Base-by-base conservation (phyloP, 2,888 invertebrate species). In the Tanytarsus gracilentus region DNA sequence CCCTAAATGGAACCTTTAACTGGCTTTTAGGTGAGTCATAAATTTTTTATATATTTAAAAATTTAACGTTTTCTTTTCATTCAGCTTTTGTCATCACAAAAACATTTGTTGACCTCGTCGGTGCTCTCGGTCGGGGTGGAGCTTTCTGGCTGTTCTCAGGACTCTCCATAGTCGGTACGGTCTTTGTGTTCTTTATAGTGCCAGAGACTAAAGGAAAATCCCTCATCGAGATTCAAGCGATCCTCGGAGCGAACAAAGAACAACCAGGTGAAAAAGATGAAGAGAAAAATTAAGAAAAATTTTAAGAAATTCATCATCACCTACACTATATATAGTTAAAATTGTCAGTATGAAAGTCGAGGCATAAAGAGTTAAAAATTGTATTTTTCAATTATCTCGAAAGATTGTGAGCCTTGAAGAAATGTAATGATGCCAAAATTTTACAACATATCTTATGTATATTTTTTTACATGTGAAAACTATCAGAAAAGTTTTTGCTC, bases 31-130 rank as follows among this genome's bases (percentile, higher is more conserved):
- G 55, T 56, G 18, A 56, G 40, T 33, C 11, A 39, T 2, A 16
- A 27, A 27, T 9, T 23, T 53, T 9, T 36, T 11, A 27, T 26
- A 9, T 14, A 1, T 16, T 23, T 29, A 16, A 1, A 21, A 29
- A 4, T 29, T 51, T 27, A 1, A 51, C 16, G 5, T 4, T 11
- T 51, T 29, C 14, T 16, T 29, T 23, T 8, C 27, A 50, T n/a
- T 23, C 88, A 66, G 86, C 86, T 48, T 91, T 91, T 70, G 68
- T 88, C 1, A 85, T 91, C 0, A 90, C 91, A 0, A 85, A 84
- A 67, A 84, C 84, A 23, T 89, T 85, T 65, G 71, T 73, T 36
- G 77, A 82, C 26, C 66, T 88, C 58, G 79, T 78, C 48, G 59
- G 63, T 0, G 69, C 75, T 0, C 75, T 86, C 21, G 84, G 84